Conservation (phyloP, 2,888 invertebrate genomes). For the Drosophila limbata region DNA sequence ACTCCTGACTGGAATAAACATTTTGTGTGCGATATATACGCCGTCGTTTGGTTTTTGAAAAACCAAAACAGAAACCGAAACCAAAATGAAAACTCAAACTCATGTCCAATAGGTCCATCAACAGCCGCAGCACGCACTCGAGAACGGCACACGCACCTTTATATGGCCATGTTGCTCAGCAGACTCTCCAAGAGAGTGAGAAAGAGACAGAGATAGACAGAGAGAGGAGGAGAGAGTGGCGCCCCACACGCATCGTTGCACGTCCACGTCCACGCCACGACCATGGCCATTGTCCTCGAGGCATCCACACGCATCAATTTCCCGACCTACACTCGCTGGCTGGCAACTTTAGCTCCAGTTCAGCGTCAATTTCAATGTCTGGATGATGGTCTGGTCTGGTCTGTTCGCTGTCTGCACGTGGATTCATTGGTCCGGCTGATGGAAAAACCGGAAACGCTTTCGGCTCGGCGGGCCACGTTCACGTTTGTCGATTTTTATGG, state of each 20-base stretch:
- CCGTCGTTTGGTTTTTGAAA: constrained; percentile 59
- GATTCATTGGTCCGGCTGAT: constrained; percentile 27
- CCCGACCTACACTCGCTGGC: constrained; percentile 71
- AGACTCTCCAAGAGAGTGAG: constrained; percentile 6
- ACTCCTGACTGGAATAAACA: constrained; percentile 79
- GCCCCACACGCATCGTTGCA: constrained; percentile 74
- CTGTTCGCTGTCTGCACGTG: constrained; percentile 78
- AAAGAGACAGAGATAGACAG: neutral
- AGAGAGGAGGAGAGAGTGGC: neutral
- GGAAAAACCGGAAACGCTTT: constrained; percentile 61
- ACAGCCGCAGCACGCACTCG: constrained; percentile 79
- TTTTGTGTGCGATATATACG: constrained; percentile 40
- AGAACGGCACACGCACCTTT: constrained; percentile 72
- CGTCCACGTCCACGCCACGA: constrained; percentile 50
- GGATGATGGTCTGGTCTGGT: constrained; percentile 71
- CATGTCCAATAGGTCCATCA: constrained; percentile 66
- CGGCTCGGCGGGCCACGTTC: constrained; percentile 74
- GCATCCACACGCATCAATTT: constrained; percentile 72
- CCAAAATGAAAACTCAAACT: constrained; percentile 64
- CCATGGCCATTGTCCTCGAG: constrained; percentile 75
- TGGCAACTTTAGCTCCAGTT: constrained; percentile 8
- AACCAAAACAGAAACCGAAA: constrained; percentile 50
- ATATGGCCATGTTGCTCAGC: constrained; percentile 48
- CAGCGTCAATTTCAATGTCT: constrained; percentile 66
- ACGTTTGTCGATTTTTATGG: constrained; percentile 81